Base-by-base conservation (phyloP, 1,140 invertebrate genomes). In the Cotesia chilonis region DNA sequence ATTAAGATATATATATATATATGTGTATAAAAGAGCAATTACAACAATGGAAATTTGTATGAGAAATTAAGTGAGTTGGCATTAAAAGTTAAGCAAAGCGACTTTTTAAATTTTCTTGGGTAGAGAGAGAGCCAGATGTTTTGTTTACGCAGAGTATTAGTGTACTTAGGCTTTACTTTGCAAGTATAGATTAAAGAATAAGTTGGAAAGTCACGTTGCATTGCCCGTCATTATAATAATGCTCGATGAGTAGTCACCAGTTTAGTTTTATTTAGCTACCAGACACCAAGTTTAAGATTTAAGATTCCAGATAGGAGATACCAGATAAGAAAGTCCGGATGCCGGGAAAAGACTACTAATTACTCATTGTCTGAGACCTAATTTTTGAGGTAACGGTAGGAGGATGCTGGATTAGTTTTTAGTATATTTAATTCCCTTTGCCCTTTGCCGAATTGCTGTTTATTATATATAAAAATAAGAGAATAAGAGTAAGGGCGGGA, bases 11-110 rank as follows among this genome's bases (percentile, higher is more conserved):
- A 47, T 47, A 47, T 47, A 1, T 47, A 47, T 41, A 41, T 41
- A 41, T 41, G 0, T 41, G 9, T 41, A 7, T 9, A 47, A 47
- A 47, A 7, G 10, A 10, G 10, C 10, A 2, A 10, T 6, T 47
- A 6, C 10, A 28, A 59, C 57, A 59, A 59, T 59, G 9, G 57
- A 20, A 59, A 20, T 20, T 7, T 2, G 17, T 59, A 20, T 59
- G 57, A 59, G 20, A 59, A 59, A 20, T 59, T 59, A 20, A 59
- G 9, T 59, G 57, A 59, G 57, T 59, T 17, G 57, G 57, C 57
- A 59, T 59, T 59, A 6, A 4, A 4, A 55, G 54, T 14, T n/a
- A 51, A 51, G 12, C 7, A 51, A n/a, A 51, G 47, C 7, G 54
- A 55, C 17, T 14, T n/a, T n/a, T 6, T n/a, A 17, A 55, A 17